phyloP scores from a whole-genome alignment of 2,113 vertebrate species.

The Ophiodon elongatus region DNA sequence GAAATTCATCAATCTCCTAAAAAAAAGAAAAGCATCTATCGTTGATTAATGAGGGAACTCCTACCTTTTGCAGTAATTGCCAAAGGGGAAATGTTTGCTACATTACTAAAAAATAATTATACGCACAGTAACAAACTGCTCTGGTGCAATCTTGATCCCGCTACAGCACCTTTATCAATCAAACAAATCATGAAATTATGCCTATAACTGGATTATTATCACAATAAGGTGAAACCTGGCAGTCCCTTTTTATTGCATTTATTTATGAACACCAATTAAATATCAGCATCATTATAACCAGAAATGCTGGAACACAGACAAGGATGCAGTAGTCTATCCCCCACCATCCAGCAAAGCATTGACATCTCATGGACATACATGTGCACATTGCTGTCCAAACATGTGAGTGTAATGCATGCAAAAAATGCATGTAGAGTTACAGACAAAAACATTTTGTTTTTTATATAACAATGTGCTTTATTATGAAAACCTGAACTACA shows the following conservation, averaged over 20 bases:
- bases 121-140: constrained; percentile 33
- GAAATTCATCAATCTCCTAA: constrained; percentile 68
- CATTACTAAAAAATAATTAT: constrained; percentile 19
- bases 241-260: constrained; percentile 36
- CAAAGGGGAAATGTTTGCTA: constrained; percentile 52
- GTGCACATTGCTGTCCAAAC: neutral
- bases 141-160: constrained; percentile 20
- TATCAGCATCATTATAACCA: constrained; percentile 29
- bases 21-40: constrained; percentile 61
- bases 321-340: neutral
- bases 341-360: neutral
- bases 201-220: constrained; percentile 23
- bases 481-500: neutral
- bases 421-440: neutral
- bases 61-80: constrained; percentile 69
- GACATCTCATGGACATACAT: constrained; percentile 29
- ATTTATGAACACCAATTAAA: constrained; percentile 63
- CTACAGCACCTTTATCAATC: constrained; percentile 9
- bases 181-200: neutral
- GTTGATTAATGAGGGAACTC: constrained; percentile 76
- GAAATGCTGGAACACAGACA: constrained; percentile 22
- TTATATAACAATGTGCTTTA: neutral
- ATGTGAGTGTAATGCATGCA: neutral
- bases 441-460: neutral
- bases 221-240: neutral